These are phyloP conservation scores for Resseliella maxima DNA, from an alignment of 2,888 invertebrate species.

Conservation along the genomic window DNA sequence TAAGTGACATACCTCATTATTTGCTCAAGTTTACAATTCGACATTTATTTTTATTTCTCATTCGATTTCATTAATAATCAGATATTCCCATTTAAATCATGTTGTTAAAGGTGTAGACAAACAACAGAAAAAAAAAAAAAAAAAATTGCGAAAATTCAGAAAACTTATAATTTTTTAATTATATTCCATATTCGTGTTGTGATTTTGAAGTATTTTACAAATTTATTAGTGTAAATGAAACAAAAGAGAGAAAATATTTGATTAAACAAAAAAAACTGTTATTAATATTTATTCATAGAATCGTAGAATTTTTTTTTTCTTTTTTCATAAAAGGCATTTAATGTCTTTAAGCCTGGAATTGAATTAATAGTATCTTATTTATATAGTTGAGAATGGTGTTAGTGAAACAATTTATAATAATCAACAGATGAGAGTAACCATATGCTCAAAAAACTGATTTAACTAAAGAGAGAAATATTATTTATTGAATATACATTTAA, in stretches of 20 bases:
- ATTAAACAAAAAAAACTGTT: background rate
- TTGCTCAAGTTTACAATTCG: too few relatives aligned
- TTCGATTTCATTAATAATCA: too few relatives aligned
- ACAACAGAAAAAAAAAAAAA: background rate
- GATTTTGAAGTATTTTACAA: conserved; percentile 45
- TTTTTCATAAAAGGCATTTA: background rate
- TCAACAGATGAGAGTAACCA: too few relatives aligned
- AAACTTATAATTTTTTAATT: background rate
- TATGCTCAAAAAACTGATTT: too few relatives aligned
- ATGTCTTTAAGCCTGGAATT: background rate
- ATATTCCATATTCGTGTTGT: conserved; percentile 4
- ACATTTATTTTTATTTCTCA: too few relatives aligned
- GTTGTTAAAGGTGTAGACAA: too few relatives aligned
- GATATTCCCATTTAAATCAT: too few relatives aligned
- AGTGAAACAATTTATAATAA: too few relatives aligned
- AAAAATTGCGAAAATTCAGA: background rate
- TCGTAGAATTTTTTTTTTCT: too few relatives aligned
- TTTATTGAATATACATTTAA: too few relatives aligned
- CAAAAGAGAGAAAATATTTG: background rate
- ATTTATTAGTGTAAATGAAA: background rate
- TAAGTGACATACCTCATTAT: too few relatives aligned
- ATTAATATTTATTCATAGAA: background rate
- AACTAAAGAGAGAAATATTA: too few relatives aligned
- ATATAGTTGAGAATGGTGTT: background rate
- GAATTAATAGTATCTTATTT: background rate